These are phyloP conservation scores for Idaea dimidiata DNA, from an alignment of 2,888 invertebrate species.

Conservation along the genomic window DNA sequence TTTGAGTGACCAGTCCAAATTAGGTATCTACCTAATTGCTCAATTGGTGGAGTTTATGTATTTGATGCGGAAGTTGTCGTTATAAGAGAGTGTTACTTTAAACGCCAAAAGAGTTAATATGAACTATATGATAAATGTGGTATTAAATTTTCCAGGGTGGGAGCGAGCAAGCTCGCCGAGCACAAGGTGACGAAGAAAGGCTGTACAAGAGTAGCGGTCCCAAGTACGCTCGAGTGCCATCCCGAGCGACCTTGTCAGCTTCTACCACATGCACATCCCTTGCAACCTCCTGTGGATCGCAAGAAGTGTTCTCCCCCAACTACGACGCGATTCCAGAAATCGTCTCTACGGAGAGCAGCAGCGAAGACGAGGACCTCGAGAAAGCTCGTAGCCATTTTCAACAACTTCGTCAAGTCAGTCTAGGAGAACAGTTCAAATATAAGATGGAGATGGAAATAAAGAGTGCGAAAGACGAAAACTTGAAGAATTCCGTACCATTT, in stretches of 20 bases:
- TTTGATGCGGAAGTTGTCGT: background rate
- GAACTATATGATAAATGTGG: slow-evolving; percentile 21
- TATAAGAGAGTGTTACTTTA: background rate
- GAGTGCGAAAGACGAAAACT: slow-evolving; percentile 81
- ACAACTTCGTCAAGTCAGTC: slow-evolving; percentile 82
- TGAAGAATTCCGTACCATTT: slow-evolving; percentile 82
- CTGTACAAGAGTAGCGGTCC: slow-evolving; percentile 65
- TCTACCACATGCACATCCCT: slow-evolving; percentile 83
- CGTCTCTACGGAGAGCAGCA: slow-evolving; percentile 70
- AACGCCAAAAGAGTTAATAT: background rate
- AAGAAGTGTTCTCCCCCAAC: slow-evolving; percentile 68
- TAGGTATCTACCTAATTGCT: slow-evolving; percentile 35
- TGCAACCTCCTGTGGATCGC: slow-evolving; percentile 76
- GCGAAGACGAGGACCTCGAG: slow-evolving; percentile 77
- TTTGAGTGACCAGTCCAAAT: slow-evolving; percentile 44
- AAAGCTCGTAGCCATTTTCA: slow-evolving; percentile 82
- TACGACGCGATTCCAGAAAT: slow-evolving; percentile 69
- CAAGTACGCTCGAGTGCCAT: slow-evolving; percentile 75
- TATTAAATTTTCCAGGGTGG: slow-evolving; percentile 60
- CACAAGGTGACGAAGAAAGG: slow-evolving; percentile 71
- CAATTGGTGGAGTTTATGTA: slow-evolving; percentile 11
- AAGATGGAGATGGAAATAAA: slow-evolving; percentile 84
- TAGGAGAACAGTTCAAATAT: slow-evolving; percentile 83
- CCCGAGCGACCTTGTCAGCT: slow-evolving; percentile 75
- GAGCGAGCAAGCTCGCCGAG: slow-evolving; percentile 65